Evolutionary conservation across 2,113 vertebrate species (phyloP).

Genomic region (Enhydra lutris): DNA sequence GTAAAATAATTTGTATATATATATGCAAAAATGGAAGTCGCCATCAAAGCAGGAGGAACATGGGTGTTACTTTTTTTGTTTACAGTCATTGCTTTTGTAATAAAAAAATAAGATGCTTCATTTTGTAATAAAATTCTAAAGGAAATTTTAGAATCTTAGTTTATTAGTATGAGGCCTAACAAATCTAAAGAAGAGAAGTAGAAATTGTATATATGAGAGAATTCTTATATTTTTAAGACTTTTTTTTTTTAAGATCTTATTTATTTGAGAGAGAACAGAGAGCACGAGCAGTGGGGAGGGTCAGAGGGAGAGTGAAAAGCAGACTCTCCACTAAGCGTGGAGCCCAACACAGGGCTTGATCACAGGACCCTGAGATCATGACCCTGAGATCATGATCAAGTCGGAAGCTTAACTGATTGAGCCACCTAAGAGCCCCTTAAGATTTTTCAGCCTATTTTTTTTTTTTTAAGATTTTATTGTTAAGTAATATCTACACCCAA

Average conservation of each 20-base stretch:
- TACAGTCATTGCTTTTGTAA: neutral
- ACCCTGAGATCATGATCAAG: neutral
- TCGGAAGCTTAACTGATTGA: neutral
- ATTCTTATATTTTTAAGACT: neutral
- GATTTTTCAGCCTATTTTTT: neutral
- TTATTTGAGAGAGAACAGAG: neutral
- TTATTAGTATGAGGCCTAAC: neutral
- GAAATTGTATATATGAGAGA: neutral
- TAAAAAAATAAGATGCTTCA: neutral
- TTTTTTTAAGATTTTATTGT: neutral
- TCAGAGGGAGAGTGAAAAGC: neutral
- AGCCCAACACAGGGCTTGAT: no score
- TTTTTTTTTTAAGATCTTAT: neutral
- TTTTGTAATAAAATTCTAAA: slow-evolving; percentile 5
- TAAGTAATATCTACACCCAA: neutral
- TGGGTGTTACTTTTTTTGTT: neutral
- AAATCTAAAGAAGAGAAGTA: neutral
- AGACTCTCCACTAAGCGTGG: neutral
- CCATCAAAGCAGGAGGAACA: neutral
- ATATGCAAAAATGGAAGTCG: neutral
- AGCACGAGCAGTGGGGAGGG: neutral
- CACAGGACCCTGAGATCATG: neutral
- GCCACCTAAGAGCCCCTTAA: neutral
- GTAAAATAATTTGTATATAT: neutral
- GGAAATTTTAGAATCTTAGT: neutral